These are phyloP conservation scores for Biston stratarius DNA, from an alignment of 2,888 invertebrate species.

Conservation along the genomic window DNA sequence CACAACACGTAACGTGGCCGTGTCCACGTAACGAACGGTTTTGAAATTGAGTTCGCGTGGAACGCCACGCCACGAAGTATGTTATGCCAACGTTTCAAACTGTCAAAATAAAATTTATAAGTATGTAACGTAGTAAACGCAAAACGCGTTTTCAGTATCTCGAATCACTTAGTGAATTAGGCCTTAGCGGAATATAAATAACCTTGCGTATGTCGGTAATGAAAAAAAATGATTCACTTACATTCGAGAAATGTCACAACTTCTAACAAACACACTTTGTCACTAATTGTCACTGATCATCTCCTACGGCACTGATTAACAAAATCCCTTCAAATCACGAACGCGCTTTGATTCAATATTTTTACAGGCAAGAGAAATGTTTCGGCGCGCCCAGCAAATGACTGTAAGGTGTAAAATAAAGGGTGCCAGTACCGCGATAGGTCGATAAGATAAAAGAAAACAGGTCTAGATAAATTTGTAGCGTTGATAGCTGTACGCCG, in stretches of 20 bases:
- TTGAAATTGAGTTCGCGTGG: too few relatives aligned
- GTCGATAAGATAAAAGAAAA: conserved; percentile 82
- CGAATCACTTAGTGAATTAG: neutral
- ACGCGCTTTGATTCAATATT: conserved; percentile 1
- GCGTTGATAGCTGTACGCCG: conserved; percentile 68
- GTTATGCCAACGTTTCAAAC: too few relatives aligned
- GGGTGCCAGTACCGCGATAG: conserved; percentile 59
- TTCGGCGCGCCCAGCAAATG: conserved; percentile 64
- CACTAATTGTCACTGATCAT: conserved; percentile 17
- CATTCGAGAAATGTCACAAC: conserved; percentile 48
- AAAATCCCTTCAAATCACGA: conserved; percentile 19
- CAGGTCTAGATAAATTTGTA: conserved; percentile 85
- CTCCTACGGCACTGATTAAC: conserved; percentile 21
- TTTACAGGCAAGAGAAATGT: conserved; percentile 23
- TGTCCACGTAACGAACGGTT: too few relatives aligned
- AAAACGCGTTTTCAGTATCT: too few relatives aligned
- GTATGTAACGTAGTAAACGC: too few relatives aligned
- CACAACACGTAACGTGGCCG: too few relatives aligned
- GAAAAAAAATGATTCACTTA: conserved; percentile 39
- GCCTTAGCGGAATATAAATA: neutral
- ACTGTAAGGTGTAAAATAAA: conserved; percentile 74
- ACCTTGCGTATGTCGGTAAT: neutral
- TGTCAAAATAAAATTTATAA: too few relatives aligned
- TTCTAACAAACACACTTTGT: conserved; percentile 27
- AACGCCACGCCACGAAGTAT: too few relatives aligned